Evolutionary conservation across 2,113 vertebrate species (phyloP), one percentile per base, ranked within the genome.

Genomic region (Xyliphius kryptos): DNA sequence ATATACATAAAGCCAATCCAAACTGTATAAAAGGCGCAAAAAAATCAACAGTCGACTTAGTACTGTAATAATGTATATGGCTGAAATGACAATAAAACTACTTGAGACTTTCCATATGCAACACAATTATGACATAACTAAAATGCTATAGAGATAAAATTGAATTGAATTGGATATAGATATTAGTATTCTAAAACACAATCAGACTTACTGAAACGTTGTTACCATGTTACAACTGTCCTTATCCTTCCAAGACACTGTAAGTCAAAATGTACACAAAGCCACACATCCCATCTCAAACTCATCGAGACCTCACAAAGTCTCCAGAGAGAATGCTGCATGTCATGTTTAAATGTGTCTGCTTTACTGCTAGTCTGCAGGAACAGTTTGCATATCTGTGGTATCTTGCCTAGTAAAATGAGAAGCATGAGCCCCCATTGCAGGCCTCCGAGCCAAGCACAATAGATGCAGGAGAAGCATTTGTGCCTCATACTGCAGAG

Each of bases 301-400:
- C 61, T 52, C 16, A n/a, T 41, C 15, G 38, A 54, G 38, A 41
- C 52, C 48, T 5, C 68, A 40, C 38, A 26, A 40, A 11, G 55
- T 71, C 53, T 63, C 64, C 40, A 46, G 53, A 48, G 58, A 10
- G 40, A 53, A 32, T 9, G 12, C 56, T 61, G 15, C 58, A 71
- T 66, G 50, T 69, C 67, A 66, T 79, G 69, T 74, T 75, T 69
- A 78, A 69, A 76, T 77, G 67, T 72, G 78, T n/a, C n/a, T n/a
- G n/a, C n/a, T 70, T 74, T 75, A 49, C 61, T 63, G 52, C 43
- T 58, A 58, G 78, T 63, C 68, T 60, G 63, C 68, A 80, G 73
- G 69, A 72, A 74, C 57, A 70, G 60, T 67, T 75, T 71, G 67
- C 70, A 60, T 68, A 74, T 75, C 63, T 67, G 63, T 46, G 57